Conservation (phyloP, 2,113 vertebrate genomes). For the Nycticebus coucang region DNA sequence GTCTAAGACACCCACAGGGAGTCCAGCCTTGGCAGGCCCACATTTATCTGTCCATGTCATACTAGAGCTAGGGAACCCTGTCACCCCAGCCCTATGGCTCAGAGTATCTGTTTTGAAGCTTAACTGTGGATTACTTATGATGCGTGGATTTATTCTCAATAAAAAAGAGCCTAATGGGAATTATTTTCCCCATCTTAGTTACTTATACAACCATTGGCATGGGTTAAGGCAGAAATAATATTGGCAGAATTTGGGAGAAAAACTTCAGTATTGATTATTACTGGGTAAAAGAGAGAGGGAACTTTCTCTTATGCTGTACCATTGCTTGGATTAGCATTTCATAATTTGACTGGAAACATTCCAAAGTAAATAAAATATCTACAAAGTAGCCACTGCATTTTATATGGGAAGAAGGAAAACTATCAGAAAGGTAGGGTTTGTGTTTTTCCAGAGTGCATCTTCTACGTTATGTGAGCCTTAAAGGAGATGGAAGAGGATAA, state of each 20-base stretch:
- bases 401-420: background rate
- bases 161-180: background rate
- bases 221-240: background rate
- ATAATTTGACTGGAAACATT: background rate
- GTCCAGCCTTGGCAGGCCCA: background rate
- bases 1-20: background rate
- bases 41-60: background rate
- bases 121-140: background rate
- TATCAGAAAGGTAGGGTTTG: background rate
- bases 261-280: background rate
- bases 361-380: background rate
- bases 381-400: background rate
- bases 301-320: background rate
- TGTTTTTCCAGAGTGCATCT: background rate
- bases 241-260: background rate
- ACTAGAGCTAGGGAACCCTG: background rate
- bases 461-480: background rate
- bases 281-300: background rate
- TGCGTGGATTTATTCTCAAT: background rate
- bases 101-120: background rate
- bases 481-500: background rate
- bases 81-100: background rate
- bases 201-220: background rate
- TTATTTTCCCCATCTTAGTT: background rate
- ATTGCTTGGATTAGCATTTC: background rate